These are phyloP conservation scores for Aphaenogaster ashmeadi DNA, from an alignment of 1,140 invertebrate genomes.

Conservation along the genomic window DNA sequence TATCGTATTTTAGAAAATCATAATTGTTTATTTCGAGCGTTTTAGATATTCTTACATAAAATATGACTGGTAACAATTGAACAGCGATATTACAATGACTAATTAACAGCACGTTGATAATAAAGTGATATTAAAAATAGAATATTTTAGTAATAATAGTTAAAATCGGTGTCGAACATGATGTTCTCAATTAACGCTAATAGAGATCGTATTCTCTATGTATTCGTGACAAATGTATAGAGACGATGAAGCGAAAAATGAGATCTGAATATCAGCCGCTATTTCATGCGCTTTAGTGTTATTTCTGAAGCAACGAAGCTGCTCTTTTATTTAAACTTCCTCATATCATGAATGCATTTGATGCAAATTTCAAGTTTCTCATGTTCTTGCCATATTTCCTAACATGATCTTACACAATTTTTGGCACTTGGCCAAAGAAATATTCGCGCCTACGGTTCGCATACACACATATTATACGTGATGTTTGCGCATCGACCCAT, in stretches of 20 bases:
- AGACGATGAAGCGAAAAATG: background rate
- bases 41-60: background rate
- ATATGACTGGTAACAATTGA: too few species aligned
- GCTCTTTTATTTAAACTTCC: constrained; percentile 2
- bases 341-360: constrained; percentile 13
- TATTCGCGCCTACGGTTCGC: background rate
- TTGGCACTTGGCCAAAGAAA: constrained; percentile 20
- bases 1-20: background rate
- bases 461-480: background rate
- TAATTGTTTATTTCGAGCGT: background rate
- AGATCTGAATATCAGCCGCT: background rate
- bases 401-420: constrained; percentile 34
- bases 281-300: background rate
- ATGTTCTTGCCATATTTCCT: constrained; percentile 29
- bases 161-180: background rate
- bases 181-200: background rate
- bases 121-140: background rate
- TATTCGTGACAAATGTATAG: too few species aligned
- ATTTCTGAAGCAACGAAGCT: background rate
- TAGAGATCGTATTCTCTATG: background rate
- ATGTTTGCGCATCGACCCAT: background rate
- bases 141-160: background rate
- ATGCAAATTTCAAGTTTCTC: constrained; percentile 27
- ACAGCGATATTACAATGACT: background rate
- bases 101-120: background rate